A percentile compares a stretch with the other conserved stretches of the same genome.
Evolutionary conservation across 2,113 vertebrate genomes (phyloP).

Genomic region (Periophthalmodon schlosseri): DNA sequence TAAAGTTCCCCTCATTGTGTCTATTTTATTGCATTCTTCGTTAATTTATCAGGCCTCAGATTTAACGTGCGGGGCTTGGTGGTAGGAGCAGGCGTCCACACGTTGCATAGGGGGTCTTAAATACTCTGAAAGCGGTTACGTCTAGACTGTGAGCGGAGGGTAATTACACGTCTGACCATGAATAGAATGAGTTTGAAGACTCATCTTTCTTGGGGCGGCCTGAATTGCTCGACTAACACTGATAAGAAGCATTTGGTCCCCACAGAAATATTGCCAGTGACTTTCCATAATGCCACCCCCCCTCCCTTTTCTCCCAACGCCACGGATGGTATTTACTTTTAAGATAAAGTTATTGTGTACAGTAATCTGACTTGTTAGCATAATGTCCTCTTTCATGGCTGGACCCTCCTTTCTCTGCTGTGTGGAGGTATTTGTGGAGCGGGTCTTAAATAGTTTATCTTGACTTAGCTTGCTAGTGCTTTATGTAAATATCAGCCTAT

Average conservation of each 20-base stretch:
- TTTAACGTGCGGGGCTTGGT: slow-evolving; percentile 87
- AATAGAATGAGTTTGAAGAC: slow-evolving; percentile 94
- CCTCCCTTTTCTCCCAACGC: slow-evolving; percentile 52
- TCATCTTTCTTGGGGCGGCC: slow-evolving; percentile 87
- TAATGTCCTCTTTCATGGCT: slow-evolving; percentile 80
- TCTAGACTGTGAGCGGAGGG: slow-evolving; percentile 97
- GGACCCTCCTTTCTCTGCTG: slow-evolving; percentile 65
- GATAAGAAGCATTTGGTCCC: slow-evolving; percentile 83
- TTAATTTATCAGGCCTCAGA: slow-evolving; percentile 99
- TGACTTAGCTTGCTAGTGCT: slow-evolving; percentile 67
- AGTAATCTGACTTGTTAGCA: slow-evolving; percentile 86
- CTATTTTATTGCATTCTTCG: slow-evolving; percentile 98
- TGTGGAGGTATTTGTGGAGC: slow-evolving; percentile 73
- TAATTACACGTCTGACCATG: slow-evolving; percentile 98
- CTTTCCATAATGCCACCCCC: slow-evolving; percentile 65
- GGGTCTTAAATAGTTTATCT: slow-evolving; percentile 81
- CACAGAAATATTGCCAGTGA: slow-evolving; percentile 77
- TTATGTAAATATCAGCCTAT: slow-evolving; percentile 81
- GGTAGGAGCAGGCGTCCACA: slow-evolving; percentile 83
- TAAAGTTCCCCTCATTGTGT: slow-evolving; percentile 99
- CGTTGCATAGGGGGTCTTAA: slow-evolving; percentile 98
- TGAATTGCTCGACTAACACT: slow-evolving; percentile 87
- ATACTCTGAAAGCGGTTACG: slow-evolving; percentile 97
- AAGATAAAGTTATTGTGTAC: slow-evolving; percentile 86
- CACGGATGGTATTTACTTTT: slow-evolving; percentile 83